Percentiles rank a stretch among this genome's conserved stretches.
Conservation (phyloP, 2,113 vertebrate genomes). For the Syngnathus scovelli region DNA sequence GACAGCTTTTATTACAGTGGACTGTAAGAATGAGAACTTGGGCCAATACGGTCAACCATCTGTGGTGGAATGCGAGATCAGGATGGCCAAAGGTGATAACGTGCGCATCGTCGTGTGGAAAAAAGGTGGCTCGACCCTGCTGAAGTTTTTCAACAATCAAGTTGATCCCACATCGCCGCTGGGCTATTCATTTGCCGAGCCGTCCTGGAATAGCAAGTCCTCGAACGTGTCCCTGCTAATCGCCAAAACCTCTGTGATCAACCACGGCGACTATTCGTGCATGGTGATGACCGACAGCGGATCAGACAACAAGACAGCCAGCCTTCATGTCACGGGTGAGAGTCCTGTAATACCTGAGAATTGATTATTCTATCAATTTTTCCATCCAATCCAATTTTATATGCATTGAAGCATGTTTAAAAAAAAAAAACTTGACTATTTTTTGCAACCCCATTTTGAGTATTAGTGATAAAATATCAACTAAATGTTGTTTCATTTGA, state of each 20-base stretch:
- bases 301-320: rapidly evolving
- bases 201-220: slow-evolving; percentile 2
- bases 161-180: rapidly evolving
- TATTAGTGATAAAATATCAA: too few species aligned
- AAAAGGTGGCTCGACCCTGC: rapidly evolving
- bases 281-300: neutral
- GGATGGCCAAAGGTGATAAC: rapidly evolving
- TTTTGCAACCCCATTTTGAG: too few species aligned
- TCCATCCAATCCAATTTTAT: too few species aligned
- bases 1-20: slow-evolving; percentile 18
- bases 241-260: slow-evolving; percentile 13
- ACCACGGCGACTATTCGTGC: slow-evolving; percentile 32
- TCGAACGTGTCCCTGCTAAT: slow-evolving; percentile 58
- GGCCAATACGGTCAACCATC: slow-evolving; percentile 21
- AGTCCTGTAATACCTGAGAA: neutral
- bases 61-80: slow-evolving; percentile 29
- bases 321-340: slow-evolving; percentile 55
- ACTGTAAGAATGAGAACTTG: neutral
- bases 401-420: too few species aligned
- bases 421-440: too few species aligned
- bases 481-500: too few species aligned
- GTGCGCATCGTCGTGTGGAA: slow-evolving; percentile 8
- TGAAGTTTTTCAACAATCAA: rapidly evolving
- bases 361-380: too few species aligned
- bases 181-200: slow-evolving; percentile 25